phyloP scores from a whole-genome alignment of 2,888 invertebrate species.

The Esperia sulphurella region DNA sequence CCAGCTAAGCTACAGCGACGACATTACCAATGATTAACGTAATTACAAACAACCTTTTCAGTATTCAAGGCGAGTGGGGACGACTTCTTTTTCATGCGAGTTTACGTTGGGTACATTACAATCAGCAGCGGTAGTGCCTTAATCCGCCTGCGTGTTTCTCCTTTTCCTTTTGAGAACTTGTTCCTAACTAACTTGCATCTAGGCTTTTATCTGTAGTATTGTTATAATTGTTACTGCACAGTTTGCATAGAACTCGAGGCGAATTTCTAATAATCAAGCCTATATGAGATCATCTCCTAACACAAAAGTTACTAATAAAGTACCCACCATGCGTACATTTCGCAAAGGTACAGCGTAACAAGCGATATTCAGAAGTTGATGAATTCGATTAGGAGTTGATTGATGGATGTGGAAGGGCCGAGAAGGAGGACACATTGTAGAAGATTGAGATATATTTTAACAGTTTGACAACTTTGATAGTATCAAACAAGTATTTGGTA shows the following conservation, averaged over 20 bases:
- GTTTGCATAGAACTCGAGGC: too few species aligned
- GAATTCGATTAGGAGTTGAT: constrained; percentile 66
- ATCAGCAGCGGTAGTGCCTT: constrained; percentile 1
- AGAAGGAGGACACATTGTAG: not conserved
- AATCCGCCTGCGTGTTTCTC: constrained; percentile 1
- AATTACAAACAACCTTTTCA: not conserved
- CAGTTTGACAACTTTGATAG: not conserved
- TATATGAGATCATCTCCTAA: too few species aligned
- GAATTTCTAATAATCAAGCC: too few species aligned
- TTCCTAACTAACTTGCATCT: not conserved
- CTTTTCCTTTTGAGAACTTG: not conserved
- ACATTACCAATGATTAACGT: not conserved
- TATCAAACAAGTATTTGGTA: too few species aligned
- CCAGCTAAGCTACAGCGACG: too few species aligned
- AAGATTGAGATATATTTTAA: too few species aligned
- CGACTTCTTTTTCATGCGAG: constrained; percentile 1
- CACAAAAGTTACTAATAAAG: too few species aligned
- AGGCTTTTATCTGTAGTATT: not conserved
- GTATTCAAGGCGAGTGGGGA: not conserved
- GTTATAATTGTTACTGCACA: too few species aligned
- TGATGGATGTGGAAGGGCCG: constrained; percentile 32
- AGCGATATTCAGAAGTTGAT: constrained; percentile 43
- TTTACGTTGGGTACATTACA: constrained; percentile 2
- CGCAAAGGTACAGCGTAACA: constrained; percentile 13
- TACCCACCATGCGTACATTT: too few species aligned